Base-by-base conservation (phyloP, 2,888 invertebrate species). In the Drosophila yooni region DNA sequence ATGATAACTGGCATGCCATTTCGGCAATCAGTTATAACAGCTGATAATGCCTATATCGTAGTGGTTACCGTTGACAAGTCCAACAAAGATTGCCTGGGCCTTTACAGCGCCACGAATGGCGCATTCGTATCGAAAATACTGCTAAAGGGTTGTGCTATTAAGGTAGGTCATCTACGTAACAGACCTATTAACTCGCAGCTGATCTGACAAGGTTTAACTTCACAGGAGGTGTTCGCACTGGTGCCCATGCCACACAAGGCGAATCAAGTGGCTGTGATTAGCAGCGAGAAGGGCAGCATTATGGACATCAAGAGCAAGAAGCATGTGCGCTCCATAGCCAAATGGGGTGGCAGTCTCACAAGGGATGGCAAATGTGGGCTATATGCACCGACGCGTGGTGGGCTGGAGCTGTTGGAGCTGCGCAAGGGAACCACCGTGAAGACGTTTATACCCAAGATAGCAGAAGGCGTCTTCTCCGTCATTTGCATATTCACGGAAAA, bases 391-490 rank as follows among this genome's bases (percentile, higher is more conserved):
- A 94, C 96, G 46, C 94, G 99, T 60, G 99, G 99, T 0, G 99
- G 99, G 0, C 94, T 99, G 2, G 99, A 99, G 91, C 95, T 99
- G 38, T 94, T 98, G 15, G 99, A 99, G 92, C 94, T 99, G 74
- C 98, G 97, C 91, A 96, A 97, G 88, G 99, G 99, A 0, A 95
- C 96, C 56, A 96, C 97, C 0, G 96, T 98, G 0, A 96, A 97
- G 92, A 98, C 97, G 0, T 96, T 98, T 78, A 99, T 99, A 77
- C 98, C 98, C 8, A 96, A 97, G 92, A 97, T 99, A 0, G 99
- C 99, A 0, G 99, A 99, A 92, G 99, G 99, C 0, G 99, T 99
- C 0, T 99, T 99, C 93, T 98, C 97, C 3, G 98, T 99, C 27
- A 98, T 98, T 78, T 97, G 98, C 70, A 96, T 97, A 94, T 99